A percentile compares a stretch with the other conserved stretches of the same genome.
Evolutionary conservation across 2,113 vertebrate genomes (phyloP).

Genomic region (Protobothrops flavoviridis): DNA sequence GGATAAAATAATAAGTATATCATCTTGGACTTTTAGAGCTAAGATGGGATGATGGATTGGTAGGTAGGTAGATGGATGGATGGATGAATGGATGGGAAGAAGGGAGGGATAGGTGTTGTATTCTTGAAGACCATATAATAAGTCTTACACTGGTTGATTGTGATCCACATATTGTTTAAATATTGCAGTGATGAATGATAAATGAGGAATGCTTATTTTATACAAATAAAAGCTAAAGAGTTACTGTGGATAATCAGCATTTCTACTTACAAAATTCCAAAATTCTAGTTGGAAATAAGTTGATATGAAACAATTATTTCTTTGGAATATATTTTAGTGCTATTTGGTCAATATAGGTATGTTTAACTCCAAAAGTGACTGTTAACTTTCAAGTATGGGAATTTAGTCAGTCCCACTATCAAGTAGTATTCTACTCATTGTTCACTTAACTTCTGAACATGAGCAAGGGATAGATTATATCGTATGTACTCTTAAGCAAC

Average conservation of each 20-base stretch:
- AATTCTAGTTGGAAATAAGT: not conserved
- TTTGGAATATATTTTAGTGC: not conserved
- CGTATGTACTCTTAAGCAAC: not conserved
- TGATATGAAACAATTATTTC: not conserved
- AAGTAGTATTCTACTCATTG: not conserved
- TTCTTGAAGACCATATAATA: not conserved
- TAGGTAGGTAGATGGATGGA: no score
- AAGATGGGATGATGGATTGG: not conserved
- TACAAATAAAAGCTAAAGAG: not conserved
- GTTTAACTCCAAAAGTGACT: not conserved
- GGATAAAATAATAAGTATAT: not conserved
- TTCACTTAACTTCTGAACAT: not conserved
- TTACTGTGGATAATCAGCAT: not conserved
- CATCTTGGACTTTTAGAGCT: not conserved
- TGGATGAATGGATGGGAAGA: no score
- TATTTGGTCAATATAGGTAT: not conserved
- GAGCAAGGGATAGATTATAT: not conserved
- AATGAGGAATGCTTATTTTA: not conserved
- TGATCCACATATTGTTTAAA: not conserved
- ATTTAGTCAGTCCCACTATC: not conserved
- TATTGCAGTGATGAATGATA: not conserved
- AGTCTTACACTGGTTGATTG: not conserved
- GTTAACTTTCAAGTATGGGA: not conserved
- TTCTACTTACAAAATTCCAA: not conserved
- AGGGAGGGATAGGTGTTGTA: not conserved